These are phyloP conservation scores for Lamprologus callipterus DNA, from an alignment of 2,113 vertebrate species.

Conservation along the genomic window DNA sequence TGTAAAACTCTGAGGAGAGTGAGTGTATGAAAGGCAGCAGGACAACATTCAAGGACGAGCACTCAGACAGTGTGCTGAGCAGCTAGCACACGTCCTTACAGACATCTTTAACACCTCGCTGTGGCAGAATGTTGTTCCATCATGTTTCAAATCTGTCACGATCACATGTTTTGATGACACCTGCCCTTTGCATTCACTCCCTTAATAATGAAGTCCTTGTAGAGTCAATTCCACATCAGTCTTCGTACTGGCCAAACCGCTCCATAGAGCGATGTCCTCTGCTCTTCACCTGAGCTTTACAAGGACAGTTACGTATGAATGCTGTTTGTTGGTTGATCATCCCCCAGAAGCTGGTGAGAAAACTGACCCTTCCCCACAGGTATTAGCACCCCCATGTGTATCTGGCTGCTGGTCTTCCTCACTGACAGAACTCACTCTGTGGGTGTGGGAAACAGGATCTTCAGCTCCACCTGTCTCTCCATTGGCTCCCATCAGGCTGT, in stretches of 20 bases:
- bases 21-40: no score
- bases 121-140: no score
- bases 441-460: rapidly evolving
- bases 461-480: rapidly evolving
- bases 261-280: rapidly evolving
- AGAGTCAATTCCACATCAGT: background rate
- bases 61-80: no score
- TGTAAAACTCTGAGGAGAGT: no score
- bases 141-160: no score
- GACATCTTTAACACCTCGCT: no score
- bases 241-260: rapidly evolving
- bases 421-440: rapidly evolving
- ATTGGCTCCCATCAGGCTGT: no score
- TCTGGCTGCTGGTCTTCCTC: background rate
- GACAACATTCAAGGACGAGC: no score
- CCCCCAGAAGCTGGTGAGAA: rapidly evolving
- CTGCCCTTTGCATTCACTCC: rapidly evolving
- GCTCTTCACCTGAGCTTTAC: rapidly evolving
- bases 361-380: rapidly evolving
- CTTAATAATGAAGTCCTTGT: background rate
- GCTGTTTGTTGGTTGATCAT: background rate
- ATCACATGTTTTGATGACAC: no score
- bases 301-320: rapidly evolving
- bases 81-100: no score
- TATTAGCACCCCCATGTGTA: rapidly evolving